Conservation (phyloP, 1,140 invertebrate genomes). For the Drosophila repleta region DNA sequence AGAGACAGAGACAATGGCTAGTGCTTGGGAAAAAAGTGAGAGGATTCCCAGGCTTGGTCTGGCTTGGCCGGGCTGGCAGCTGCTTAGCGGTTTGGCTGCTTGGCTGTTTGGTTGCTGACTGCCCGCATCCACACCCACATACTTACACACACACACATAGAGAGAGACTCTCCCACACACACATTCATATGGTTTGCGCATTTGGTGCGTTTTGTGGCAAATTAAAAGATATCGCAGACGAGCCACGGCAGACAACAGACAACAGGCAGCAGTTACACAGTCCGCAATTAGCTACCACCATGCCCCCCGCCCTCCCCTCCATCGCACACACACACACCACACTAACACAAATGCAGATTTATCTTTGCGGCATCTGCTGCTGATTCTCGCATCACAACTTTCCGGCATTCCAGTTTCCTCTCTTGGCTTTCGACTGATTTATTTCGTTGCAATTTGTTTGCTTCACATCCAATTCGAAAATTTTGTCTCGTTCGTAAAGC, state of each 20-base stretch:
- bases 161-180: slow-evolving; percentile 10
- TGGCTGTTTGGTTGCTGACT: slow-evolving; percentile 27
- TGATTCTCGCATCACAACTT: slow-evolving; percentile 10
- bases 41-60: slow-evolving; percentile 77
- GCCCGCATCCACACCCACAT: slow-evolving; percentile 44
- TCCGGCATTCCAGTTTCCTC: slow-evolving; percentile 8
- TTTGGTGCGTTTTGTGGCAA: slow-evolving; percentile 77
- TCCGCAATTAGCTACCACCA: slow-evolving; percentile 55
- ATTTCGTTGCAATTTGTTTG: slow-evolving; percentile 34
- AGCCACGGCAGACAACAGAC: slow-evolving; percentile 9
- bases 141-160: slow-evolving; percentile 24
- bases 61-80: slow-evolving; percentile 15
- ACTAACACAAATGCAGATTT: neutral
- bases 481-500: slow-evolving; percentile 20
- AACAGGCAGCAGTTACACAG: slow-evolving; percentile 41
- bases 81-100: slow-evolving; percentile 16
- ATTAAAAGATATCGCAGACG: slow-evolving; percentile 72
- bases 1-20: slow-evolving; percentile 47
- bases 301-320: slow-evolving; percentile 28
- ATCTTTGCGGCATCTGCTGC: slow-evolving; percentile 18
- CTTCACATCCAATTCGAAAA: slow-evolving; percentile 26
- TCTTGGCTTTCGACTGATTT: slow-evolving; percentile 23
- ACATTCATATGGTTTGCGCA: slow-evolving; percentile 32
- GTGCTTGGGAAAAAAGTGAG: slow-evolving; percentile 78
- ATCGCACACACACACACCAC: too few relatives aligned